A percentile compares a stretch with the other conserved stretches of the same genome.
Conservation (phyloP, 2,888 invertebrate genomes). For the Drosophila flavopinicola region DNA sequence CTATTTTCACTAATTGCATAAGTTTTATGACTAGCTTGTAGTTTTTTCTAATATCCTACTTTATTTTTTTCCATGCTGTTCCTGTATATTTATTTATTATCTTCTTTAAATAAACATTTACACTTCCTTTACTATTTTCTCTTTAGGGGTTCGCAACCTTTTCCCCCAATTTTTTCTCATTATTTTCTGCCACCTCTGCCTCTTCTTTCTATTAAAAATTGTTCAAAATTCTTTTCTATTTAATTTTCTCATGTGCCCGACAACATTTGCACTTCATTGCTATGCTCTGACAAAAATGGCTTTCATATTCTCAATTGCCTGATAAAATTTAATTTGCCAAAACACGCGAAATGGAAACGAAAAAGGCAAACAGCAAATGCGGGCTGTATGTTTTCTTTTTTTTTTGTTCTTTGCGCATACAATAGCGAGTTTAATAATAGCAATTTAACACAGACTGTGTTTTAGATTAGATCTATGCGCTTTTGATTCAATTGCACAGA, state of each 20-base stretch:
- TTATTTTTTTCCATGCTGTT: no score
- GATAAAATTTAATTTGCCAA: conserved; percentile 41
- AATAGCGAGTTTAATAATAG: conserved; percentile 60
- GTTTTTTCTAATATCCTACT: no score
- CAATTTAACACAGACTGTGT: conserved; percentile 40
- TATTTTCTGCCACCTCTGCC: no score
- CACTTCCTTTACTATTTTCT: no score
- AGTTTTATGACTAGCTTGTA: no score
- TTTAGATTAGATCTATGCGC: conserved; percentile 49
- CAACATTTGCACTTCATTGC: conserved; percentile 16
- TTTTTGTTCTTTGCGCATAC: conserved; percentile 16
- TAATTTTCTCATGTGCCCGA: background rate
- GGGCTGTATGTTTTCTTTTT: conserved; percentile 1
- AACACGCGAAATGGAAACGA: conserved; percentile 13
- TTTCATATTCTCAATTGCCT: conserved; percentile 25
- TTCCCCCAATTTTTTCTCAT: background rate
- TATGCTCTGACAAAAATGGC: conserved; percentile 4
- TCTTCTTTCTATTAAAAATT: no score
- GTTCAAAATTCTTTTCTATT: background rate
- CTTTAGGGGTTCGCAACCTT: no score
- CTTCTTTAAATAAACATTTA: background rate
- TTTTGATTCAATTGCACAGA: conserved; percentile 48
- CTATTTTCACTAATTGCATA: no score
- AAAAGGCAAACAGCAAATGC: conserved; percentile 4
- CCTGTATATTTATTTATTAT: no score